Evolutionary conservation across 2,797 vertebrate species (phyloP), one percentile per base, ranked within the genome.

Genomic region (Cynodonichthys magdalenae): DNA sequence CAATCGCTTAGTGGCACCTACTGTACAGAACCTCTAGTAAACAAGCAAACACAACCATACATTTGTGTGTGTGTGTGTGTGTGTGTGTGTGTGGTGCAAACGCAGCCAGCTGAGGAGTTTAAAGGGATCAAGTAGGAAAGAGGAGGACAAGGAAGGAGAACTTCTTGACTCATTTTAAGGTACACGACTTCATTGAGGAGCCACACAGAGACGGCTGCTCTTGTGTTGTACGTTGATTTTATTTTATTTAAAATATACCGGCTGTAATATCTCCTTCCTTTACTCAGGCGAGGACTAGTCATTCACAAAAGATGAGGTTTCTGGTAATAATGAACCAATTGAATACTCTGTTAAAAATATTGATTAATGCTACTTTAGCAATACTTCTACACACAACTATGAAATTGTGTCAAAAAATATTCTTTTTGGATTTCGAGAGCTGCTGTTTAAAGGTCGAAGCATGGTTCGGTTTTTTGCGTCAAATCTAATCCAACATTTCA

Each of bases 1-100:
- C 71, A 71, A 11, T 36, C 9, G 10, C 34, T 71, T 80, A 39
- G 75, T 85, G 85, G 87, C 91, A 89, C 89, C 92, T 91, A 83
- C 64, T 79, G 72, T 62, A 77, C 67, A 74, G 71, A 61, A 74
- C 19, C 53, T 83, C 60, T 55, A 74, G 60, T 73, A 80, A 70
- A 64, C 72, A 9, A 36, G 34, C 57, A 67, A 67, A 42, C 41
- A 51, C 52, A 75, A 58, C 0, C 52, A 0, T 4, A 45, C 46
- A 58, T 65, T 59, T 71, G 18, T 58, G 12, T 62, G 54, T 19
- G 58, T 73, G 70, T 63, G 59, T 69, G 57, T 65, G 77, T 58
- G 12, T 62, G 54, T 20, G 58, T 73, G 70, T 62, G 60, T 69
- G 57, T 63, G 77, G 34, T 7, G 75, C 60, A 70, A 71, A 59